These are phyloP conservation scores for Neelides sp. DNA, from an alignment of 1,140 invertebrate species.

Conservation along the genomic window DNA sequence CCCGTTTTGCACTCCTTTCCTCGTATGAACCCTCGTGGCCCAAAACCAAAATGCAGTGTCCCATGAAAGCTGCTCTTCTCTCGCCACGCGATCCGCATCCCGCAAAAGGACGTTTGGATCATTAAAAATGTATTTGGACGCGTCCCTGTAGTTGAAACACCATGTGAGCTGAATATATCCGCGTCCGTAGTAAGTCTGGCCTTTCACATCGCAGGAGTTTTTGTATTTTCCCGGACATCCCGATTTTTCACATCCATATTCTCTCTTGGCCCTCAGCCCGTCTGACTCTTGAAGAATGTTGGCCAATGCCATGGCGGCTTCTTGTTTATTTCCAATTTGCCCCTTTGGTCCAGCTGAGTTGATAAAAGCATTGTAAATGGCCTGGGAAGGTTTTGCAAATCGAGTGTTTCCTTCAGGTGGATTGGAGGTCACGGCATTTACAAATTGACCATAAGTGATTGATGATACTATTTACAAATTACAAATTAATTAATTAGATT, in stretches of 20 bases:
- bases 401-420: too few relatives aligned
- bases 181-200: constrained; percentile 24
- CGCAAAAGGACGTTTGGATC: constrained; percentile 7
- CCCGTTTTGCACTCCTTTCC: constrained; percentile 10
- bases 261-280: constrained; percentile 17
- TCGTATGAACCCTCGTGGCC: constrained; percentile 2
- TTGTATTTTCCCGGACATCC: constrained; percentile 19
- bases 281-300: constrained; percentile 25
- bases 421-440: too few relatives aligned
- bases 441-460: too few relatives aligned
- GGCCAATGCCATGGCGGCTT: constrained; percentile 26
- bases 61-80: constrained; percentile 21
- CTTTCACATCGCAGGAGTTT: constrained; percentile 17
- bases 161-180: constrained; percentile 26
- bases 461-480: too few relatives aligned
- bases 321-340: too few relatives aligned
- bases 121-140: constrained; percentile 18
- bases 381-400: too few relatives aligned
- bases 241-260: constrained; percentile 13
- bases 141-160: constrained; percentile 22
- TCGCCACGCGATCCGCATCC: constrained; percentile 15
- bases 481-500: too few relatives aligned
- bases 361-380: too few relatives aligned
- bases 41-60: constrained; percentile 23
- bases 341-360: too few relatives aligned